Evolutionary conservation across 2,113 vertebrate genomes (phyloP), one percentile per base, ranked within the genome.

Genomic region (Plotosus lineatus): DNA sequence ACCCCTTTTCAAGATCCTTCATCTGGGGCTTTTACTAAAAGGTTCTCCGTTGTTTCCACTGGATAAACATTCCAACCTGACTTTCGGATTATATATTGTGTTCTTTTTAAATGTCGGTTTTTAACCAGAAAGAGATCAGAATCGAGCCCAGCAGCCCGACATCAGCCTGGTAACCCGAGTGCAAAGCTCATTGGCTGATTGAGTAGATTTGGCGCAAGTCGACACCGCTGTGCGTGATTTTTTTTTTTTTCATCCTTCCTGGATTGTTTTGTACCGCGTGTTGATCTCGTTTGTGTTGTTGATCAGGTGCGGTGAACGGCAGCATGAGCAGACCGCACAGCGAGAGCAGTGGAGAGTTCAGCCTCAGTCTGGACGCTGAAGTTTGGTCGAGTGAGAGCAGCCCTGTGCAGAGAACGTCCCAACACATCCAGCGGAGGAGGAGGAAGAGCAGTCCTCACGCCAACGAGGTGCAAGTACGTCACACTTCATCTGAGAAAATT

Each of bases 291-390:
- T 86, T 80, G 79, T 50, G 85, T 83, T 82, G 53, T 86, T 46
- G 21, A 8, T 87, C 94, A 97, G 97, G 96, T 90, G 91, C 94
- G 21, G 38, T 94, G 88, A 95, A 92, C 88, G 95, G 90, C 78
- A 90, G 77, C 85, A 92, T 94, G 82, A 97, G 95, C 92, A 90
- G 97, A 69, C 96, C 97, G 0, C 98, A 97, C 50, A 98, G 97
- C 31, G 96, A 98, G 92, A 98, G 97, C 94, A 98, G 97, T 11
- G 97, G 97, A 0, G 98, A 99, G 86, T 97, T 97, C 87, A 97
- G 95, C 81, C 92, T 96, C 36, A 93, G 94, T 19, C 90, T 96
- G 42, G 96, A 98, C 77, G 93, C 94, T 19, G 97, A 98, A 81
- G 92, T 94, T n/a, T 98, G 96, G 95, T 98, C 96, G 77, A 96